These are phyloP conservation scores for Littorina saxatilis DNA, from an alignment of 1,140 invertebrate species.

Conservation along the genomic window DNA sequence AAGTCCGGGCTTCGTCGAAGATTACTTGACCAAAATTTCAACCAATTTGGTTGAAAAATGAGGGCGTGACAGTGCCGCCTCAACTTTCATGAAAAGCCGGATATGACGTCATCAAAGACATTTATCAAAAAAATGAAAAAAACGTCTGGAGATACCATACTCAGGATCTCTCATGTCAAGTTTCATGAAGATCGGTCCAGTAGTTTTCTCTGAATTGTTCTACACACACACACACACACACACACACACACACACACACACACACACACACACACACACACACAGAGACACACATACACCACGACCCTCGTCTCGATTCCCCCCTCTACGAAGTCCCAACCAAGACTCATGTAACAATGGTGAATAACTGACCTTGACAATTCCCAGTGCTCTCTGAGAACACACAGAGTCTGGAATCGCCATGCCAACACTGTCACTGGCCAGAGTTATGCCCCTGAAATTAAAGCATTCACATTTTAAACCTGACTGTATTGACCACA, in stretches of 20 bases:
- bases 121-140: no score
- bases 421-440: slow-evolving; percentile 91
- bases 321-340: neutral
- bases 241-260: neutral
- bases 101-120: no score
- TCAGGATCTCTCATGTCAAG: no score
- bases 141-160: no score
- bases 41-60: no score
- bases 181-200: no score
- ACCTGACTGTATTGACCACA: neutral
- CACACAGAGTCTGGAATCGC: slow-evolving; percentile 94
- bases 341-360: neutral
- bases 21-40: no score
- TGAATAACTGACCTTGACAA: slow-evolving; percentile 81
- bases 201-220: no score
- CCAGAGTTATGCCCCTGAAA: slow-evolving; percentile 87
- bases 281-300: neutral
- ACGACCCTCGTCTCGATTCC: no score
- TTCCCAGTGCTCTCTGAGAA: slow-evolving; percentile 91
- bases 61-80: no score
- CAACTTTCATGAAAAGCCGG: no score
- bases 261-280: neutral
- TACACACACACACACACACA: slow-evolving; percentile 6
- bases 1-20: no score
- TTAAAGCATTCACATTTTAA: slow-evolving; percentile 1